Percentiles rank a stretch among this genome's conserved stretches.
phyloP scores from a whole-genome alignment of 2,888 invertebrate species.

The Frankliniella fusca region DNA sequence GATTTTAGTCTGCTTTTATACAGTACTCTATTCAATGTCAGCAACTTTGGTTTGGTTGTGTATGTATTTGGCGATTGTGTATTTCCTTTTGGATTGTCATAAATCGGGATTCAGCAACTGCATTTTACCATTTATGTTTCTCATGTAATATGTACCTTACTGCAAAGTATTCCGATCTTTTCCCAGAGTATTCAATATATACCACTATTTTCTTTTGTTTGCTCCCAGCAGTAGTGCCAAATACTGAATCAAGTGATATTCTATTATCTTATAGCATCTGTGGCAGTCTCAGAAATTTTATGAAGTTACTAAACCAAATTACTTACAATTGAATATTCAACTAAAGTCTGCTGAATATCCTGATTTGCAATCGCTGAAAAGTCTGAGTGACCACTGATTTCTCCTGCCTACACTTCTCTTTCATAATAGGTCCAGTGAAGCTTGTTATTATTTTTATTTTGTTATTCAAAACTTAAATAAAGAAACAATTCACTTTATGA shows the following conservation, averaged over 20 bases:
- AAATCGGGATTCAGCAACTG: background rate
- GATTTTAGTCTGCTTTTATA: background rate
- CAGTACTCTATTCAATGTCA: background rate
- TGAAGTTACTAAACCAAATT: too few relatives aligned
- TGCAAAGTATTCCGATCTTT: background rate
- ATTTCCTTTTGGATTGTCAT: background rate
- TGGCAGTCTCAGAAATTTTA: too few relatives aligned
- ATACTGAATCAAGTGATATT: background rate
- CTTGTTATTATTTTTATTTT: slow-evolving; percentile 25
- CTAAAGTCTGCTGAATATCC: too few relatives aligned
- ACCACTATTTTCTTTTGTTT: background rate
- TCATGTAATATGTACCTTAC: background rate
- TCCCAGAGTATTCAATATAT: background rate
- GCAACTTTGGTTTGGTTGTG: background rate
- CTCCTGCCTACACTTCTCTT: background rate
- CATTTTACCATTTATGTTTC: background rate
- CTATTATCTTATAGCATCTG: too few relatives aligned
- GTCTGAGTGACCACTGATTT: too few relatives aligned
- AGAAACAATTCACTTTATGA: background rate
- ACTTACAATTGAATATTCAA: too few relatives aligned
- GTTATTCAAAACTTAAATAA: slow-evolving; percentile 11
- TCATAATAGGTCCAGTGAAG: background rate
- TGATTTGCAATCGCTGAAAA: too few relatives aligned
- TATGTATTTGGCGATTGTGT: background rate
- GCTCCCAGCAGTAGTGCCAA: background rate